Conservation (phyloP, 2,113 vertebrate species). For the Mobula birostris region DNA sequence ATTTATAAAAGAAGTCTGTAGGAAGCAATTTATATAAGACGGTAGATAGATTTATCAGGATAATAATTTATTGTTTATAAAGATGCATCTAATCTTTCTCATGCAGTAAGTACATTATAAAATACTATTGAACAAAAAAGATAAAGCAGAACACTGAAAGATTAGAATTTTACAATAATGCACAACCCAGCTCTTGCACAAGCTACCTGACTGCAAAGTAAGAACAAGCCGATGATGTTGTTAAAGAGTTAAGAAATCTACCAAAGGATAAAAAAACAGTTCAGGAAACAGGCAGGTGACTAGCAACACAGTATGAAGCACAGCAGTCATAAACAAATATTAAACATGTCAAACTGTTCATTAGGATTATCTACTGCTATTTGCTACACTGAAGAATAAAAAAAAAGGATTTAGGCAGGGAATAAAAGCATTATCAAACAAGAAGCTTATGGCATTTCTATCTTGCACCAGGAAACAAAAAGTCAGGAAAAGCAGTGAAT, state of each 20-base stretch:
- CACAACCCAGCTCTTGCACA: neutral
- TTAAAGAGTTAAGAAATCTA: neutral
- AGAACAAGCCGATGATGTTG: neutral
- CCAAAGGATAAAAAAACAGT: neutral
- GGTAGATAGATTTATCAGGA: neutral
- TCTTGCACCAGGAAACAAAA: neutral
- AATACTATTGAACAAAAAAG: neutral
- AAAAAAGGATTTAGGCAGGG: neutral
- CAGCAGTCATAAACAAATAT: neutral
- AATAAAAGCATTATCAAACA: neutral
- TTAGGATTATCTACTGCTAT: neutral
- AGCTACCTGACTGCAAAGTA: neutral
- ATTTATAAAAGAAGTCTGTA: neutral
- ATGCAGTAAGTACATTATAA: neutral
- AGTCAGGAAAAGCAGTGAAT: neutral
- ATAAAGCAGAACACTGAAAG: neutral
- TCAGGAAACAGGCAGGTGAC: neutral
- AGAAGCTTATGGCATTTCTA: neutral
- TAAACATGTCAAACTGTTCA: neutral
- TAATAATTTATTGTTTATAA: neutral
- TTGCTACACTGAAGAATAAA: neutral
- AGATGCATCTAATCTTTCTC: neutral
- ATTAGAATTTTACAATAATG: conserved; percentile 4
- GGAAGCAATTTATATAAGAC: conserved; percentile 2
- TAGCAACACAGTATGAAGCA: neutral